Conservation (phyloP, 1,140 invertebrate species). For the Mesaphorura yosii region DNA sequence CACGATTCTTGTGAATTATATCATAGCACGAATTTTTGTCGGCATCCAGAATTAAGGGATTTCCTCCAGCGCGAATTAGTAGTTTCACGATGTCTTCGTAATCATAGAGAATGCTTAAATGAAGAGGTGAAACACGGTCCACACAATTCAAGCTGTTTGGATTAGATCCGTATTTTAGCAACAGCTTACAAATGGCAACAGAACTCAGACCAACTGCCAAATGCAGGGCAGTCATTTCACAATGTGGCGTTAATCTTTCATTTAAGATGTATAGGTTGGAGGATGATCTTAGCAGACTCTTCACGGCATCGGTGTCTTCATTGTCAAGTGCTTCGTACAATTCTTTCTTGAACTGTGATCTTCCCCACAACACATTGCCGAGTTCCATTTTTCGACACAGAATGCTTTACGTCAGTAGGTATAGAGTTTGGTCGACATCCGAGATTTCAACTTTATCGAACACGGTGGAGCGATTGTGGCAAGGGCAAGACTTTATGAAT, state of each 20-base stretch:
- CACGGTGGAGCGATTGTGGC: no score
- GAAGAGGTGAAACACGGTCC: slow-evolving; percentile 20
- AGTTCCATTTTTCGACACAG: no score
- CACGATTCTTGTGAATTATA: background rate
- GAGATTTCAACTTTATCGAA: no score
- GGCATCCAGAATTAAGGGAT: slow-evolving; percentile 13
- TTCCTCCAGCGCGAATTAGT: slow-evolving; percentile 18
- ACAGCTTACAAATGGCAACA: slow-evolving; percentile 4
- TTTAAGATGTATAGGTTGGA: background rate
- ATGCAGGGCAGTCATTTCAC: slow-evolving; percentile 23
- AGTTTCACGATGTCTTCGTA: slow-evolving; percentile 13
- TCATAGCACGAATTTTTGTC: slow-evolving; percentile 21
- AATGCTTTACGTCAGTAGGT: no score
- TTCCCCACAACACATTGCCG: no score
- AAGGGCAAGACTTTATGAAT: no score
- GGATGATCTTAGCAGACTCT: background rate
- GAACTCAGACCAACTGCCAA: slow-evolving; percentile 21
- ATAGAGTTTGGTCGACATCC: no score
- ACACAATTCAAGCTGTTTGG: slow-evolving; percentile 16
- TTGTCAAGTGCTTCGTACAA: no score
- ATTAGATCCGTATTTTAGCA: slow-evolving; percentile 17
- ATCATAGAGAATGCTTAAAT: slow-evolving; percentile 22
- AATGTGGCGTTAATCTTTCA: background rate
- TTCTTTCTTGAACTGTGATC: no score
- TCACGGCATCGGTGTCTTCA: background rate